Conservation (phyloP, 1,140 invertebrate genomes). For the Papilio xuthus region DNA sequence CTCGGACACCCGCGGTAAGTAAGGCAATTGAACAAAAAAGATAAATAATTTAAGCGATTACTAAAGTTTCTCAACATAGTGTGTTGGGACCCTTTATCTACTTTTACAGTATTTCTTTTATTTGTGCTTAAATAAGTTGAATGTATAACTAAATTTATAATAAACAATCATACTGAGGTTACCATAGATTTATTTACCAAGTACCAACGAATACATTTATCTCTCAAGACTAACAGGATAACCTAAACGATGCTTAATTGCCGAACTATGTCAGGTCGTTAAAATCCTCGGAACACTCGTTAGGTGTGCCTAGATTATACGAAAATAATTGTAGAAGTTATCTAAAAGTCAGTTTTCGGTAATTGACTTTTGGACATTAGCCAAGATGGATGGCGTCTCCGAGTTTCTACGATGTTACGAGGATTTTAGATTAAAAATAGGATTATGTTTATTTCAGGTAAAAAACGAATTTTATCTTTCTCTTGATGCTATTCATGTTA, state of each 20-base stretch:
- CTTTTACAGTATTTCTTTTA: too few relatives aligned
- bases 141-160: too few relatives aligned
- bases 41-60: too few relatives aligned
- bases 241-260: slow-evolving; percentile 34
- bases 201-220: slow-evolving; percentile 14
- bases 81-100: too few relatives aligned
- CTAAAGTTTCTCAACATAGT: too few relatives aligned
- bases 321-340: slow-evolving; percentile 66
- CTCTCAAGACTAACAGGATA: slow-evolving; percentile 29
- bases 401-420: slow-evolving; percentile 2
- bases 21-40: too few relatives aligned
- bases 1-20: too few relatives aligned
- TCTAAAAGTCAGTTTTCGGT: slow-evolving; percentile 60
- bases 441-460: neutral
- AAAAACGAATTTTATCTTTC: neutral
- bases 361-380: slow-evolving; percentile 72
- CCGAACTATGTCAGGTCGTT: slow-evolving; percentile 38
- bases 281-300: slow-evolving; percentile 38
- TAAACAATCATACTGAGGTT: too few relatives aligned
- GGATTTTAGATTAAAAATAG: slow-evolving; percentile 8
- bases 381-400: slow-evolving; percentile 53
- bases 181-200: neutral
- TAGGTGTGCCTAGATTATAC: slow-evolving; percentile 36
- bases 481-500: too few relatives aligned
- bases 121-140: too few relatives aligned